Evolutionary conservation across 2,113 vertebrate species (phyloP).

Genomic region (Notechis scutatus): DNA sequence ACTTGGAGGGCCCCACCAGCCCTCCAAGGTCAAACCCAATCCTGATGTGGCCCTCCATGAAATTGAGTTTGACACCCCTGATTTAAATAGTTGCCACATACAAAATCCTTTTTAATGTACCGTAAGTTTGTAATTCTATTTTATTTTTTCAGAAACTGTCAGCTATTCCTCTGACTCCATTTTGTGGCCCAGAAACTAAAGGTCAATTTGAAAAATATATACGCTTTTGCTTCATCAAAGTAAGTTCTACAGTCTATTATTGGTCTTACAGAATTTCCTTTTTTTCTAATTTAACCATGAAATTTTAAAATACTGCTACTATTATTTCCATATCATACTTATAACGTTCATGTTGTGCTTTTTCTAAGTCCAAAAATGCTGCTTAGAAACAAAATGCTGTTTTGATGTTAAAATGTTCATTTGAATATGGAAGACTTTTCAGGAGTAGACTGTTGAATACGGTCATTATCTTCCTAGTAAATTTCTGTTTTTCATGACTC

Average conservation of each 20-base stretch:
- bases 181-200: conserved; percentile 81
- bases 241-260: conserved; percentile 60
- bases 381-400: neutral
- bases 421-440: neutral
- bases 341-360: neutral
- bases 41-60: no score
- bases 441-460: neutral
- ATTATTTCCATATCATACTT: neutral
- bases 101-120: neutral
- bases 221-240: conserved; percentile 96
- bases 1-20: no score
- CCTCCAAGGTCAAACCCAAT: no score
- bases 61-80: no score
- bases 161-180: conserved; percentile 90
- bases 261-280: neutral
- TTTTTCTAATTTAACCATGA: neutral
- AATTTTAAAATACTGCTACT: neutral
- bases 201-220: conserved; percentile 92
- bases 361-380: neutral
- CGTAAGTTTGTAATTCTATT: conserved; percentile 9
- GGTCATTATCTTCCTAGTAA: neutral
- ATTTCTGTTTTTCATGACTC: neutral
- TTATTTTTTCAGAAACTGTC: conserved; percentile 82
- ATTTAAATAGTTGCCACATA: neutral
- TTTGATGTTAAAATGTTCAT: neutral